These are phyloP conservation scores for Leptocoma aspasia DNA, from an alignment of 2,113 vertebrate genomes.

Conservation along the genomic window DNA sequence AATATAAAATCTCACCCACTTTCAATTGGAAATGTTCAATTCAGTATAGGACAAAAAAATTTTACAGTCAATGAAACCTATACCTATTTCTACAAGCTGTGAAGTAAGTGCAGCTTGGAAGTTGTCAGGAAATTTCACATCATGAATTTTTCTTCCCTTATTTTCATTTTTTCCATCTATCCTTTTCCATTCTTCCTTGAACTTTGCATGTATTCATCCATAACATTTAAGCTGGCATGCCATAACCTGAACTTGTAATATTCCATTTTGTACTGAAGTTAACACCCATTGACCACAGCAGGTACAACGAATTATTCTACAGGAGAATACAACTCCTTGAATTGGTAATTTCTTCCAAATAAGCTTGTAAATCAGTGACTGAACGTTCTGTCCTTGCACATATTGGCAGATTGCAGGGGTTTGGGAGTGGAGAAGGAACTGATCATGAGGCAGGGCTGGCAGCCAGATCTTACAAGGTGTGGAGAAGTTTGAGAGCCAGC, in stretches of 20 bases:
- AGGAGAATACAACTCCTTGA: background rate
- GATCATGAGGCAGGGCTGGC: background rate
- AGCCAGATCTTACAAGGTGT: background rate
- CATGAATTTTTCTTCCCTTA: background rate
- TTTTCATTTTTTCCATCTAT: background rate
- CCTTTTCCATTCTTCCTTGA: background rate
- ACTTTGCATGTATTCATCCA: background rate
- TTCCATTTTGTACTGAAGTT: background rate
- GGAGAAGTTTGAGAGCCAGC: background rate
- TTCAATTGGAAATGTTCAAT: slow-evolving; percentile 20
- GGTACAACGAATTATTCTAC: background rate
- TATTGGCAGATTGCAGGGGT: background rate
- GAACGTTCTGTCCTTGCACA: background rate
- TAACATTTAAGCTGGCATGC: background rate
- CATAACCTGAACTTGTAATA: background rate
- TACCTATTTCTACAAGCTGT: slow-evolving; percentile 9
- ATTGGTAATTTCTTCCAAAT: background rate
- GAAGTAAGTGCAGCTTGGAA: slow-evolving; percentile 12
- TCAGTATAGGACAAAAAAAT: background rate
- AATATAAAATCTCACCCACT: background rate
- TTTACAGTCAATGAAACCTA: background rate
- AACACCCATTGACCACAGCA: background rate
- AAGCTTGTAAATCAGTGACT: background rate
- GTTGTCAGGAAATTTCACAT: background rate
- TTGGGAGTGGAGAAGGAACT: background rate